A percentile compares a stretch with the other conserved stretches of the same genome.
Evolutionary conservation across 1,140 invertebrate species (phyloP).

Genomic region (Leptinotarsa defecta): DNA sequence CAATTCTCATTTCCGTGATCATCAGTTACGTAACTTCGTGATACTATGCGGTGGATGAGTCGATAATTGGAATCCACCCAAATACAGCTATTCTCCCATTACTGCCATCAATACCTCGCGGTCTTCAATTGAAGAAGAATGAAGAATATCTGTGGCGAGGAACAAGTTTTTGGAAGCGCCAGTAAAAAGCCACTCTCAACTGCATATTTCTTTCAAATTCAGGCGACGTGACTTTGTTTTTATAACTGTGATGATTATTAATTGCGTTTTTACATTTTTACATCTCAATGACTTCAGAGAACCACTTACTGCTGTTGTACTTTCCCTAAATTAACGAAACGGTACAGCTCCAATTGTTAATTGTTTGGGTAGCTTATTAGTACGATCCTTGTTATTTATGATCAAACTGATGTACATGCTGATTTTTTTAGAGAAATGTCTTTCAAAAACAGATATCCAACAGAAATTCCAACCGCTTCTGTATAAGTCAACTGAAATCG

Average conservation of each 20-base stretch:
- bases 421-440: too few species aligned
- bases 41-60: too few species aligned
- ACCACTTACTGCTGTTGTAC: neutral
- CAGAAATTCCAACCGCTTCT: too few species aligned
- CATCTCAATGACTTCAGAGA: neutral
- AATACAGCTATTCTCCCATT: neutral
- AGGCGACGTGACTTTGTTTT: neutral
- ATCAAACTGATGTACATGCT: too few species aligned
- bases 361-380: too few species aligned
- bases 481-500: too few species aligned
- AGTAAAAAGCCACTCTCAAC: neutral
- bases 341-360: too few species aligned
- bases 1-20: too few species aligned
- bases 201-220: neutral
- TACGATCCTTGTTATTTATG: too few species aligned
- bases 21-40: too few species aligned
- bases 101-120: neutral
- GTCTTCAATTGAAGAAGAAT: slow-evolving; percentile 2
- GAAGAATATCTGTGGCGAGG: neutral
- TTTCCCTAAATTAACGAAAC: too few species aligned
- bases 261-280: neutral
- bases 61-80: neutral
- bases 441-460: too few species aligned
- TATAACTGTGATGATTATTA: neutral
- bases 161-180: slow-evolving; percentile 1